These are phyloP conservation scores for Zaprionus lachaisei DNA, from an alignment of 1,140 invertebrate species.

Conservation along the genomic window DNA sequence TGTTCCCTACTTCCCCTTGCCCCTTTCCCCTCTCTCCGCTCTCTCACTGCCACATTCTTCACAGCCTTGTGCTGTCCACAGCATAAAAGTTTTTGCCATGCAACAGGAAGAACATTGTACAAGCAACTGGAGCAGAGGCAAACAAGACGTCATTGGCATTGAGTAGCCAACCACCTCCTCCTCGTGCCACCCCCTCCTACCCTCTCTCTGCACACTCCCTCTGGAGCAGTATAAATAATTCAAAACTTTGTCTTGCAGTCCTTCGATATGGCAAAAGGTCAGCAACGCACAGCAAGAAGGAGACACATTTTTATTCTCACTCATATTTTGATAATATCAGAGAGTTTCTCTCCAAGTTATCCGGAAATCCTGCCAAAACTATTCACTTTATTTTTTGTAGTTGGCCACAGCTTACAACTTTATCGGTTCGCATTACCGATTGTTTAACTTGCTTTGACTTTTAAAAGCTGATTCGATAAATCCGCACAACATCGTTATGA, in stretches of 20 bases:
- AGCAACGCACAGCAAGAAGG: background rate
- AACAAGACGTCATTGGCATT: constrained; percentile 49
- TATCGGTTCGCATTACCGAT: background rate
- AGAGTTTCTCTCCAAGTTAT: background rate
- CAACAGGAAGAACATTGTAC: constrained; percentile 4
- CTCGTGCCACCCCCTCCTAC: background rate
- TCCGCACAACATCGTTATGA: background rate
- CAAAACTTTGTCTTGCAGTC: constrained; percentile 60
- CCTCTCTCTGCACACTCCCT: constrained; percentile 3
- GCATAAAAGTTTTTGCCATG: constrained; percentile 28
- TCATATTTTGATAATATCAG: constrained; percentile 3
- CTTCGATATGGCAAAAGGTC: constrained; percentile 5
- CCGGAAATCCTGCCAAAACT: background rate
- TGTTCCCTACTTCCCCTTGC: background rate
- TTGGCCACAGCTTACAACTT: constrained; percentile 1
- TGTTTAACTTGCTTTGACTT: constrained; percentile 1
- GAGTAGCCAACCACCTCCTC: constrained; percentile 21
- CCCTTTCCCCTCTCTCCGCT: background rate
- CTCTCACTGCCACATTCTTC: background rate
- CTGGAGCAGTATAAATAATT: constrained; percentile 67
- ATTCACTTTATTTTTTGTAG: background rate
- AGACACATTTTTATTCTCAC: background rate
- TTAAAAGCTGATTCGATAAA: background rate
- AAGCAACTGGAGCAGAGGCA: background rate
- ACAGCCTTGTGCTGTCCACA: background rate